Evolutionary conservation across 2,113 vertebrate species (phyloP).

Genomic region (Mustela nigripes): DNA sequence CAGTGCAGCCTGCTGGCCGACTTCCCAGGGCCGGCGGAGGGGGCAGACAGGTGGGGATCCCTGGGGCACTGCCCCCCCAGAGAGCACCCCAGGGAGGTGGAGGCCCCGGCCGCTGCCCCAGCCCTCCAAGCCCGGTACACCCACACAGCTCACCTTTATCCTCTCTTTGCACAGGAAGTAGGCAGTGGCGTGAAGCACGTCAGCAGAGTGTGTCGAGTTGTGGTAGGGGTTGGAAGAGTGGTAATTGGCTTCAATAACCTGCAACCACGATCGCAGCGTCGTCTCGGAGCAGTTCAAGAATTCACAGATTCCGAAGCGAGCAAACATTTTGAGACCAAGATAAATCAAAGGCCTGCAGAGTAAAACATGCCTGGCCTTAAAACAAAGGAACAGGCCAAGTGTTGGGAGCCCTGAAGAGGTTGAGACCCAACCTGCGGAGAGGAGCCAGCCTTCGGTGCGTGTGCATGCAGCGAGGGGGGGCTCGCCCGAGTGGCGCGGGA

Average conservation of each 20-base stretch:
- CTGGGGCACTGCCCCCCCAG: not conserved
- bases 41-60: fast-evolving
- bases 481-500: fast-evolving
- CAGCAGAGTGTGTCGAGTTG: conserved; percentile 96
- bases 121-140: fast-evolving
- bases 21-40: fast-evolving
- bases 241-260: conserved; percentile 96
- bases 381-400: not conserved
- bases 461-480: fast-evolving
- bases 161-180: conserved; percentile 97
- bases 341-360: conserved; percentile 94
- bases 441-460: not conserved
- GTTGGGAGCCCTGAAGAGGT: not conserved
- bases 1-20: not conserved
- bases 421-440: not conserved
- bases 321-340: conserved; percentile 96
- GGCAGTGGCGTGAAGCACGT: conserved; percentile 97
- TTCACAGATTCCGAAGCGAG: conserved; percentile 96
- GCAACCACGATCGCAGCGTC: conserved; percentile 95
- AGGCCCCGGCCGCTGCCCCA: not conserved
- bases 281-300: conserved; percentile 96
- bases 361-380: conserved; percentile 43
- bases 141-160: conserved; percentile 92
- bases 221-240: conserved; percentile 98
- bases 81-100: fast-evolving